Evolutionary conservation across 2,113 vertebrate species (phyloP), one percentile per base, ranked within the genome.

Genomic region (Hippocampus guttulatus): DNA sequence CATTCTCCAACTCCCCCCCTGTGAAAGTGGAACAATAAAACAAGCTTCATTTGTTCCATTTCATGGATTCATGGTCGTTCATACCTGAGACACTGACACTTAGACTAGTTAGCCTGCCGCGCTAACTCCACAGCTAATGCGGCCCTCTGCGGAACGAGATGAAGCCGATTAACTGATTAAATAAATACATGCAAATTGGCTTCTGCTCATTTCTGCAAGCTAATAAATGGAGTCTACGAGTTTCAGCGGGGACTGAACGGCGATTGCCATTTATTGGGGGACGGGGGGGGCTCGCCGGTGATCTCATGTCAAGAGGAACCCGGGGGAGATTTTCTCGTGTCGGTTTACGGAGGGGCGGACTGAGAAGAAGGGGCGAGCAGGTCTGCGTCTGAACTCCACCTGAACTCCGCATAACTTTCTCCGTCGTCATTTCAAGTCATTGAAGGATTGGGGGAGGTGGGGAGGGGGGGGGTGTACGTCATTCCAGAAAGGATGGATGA

Each of bases 341-440:
- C 64, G 15, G 75, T 77, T 86, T 78, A 79, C 78, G 74, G 12
- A n/a, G 65, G 25, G 43, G 51, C 79, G 71, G 74, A 77, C 43
- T 79, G 78, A 76, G 54, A 68, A 57, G 69, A 67, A 64, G 63
- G 58, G 79, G 78, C 67, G 75, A 79, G 67, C 60, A 3, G 82
- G 83, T 80, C 78, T 81, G 58, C n/a, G 0, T 77, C 69, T 88
- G 85, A 88, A 88, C 88, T 88, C 79, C 70, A 75, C 80, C 78
- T 88, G 85, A 87, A 88, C 88, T 81, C 80, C 73, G 70, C 76
- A 88, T 83, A 88, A 89, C 89, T 91, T 88, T 84, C 81, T 79
- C 80, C 63, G 70, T 73, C 76, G 81, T 86, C 82, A 77, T 80
- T 78, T 77, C 64, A 80, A 84, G 81, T 80, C 77, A 79, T 69